Base-by-base conservation (phyloP, 2,888 invertebrate genomes). In the Noctua janthina region DNA sequence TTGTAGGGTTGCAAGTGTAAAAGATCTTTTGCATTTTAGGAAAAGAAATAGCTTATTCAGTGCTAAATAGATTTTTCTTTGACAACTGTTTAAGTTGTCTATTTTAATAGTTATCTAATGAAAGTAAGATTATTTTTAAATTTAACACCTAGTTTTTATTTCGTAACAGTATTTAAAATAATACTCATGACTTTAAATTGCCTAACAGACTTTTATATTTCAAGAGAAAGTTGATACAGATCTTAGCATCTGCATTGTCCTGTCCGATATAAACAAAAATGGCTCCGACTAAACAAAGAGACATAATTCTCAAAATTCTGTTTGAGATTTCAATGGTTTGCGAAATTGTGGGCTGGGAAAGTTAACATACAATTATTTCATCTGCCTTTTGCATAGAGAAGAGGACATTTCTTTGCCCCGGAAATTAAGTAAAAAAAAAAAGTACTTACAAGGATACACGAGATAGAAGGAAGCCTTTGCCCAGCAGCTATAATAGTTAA, bases 191-290 rank as follows among this genome's bases (percentile, higher is more conserved):
- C 35, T 72, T n/a, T 54, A 67, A 68, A 66, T 76, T 49, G 11
- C 76, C 39, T 72, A 64, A 66, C 59, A 71, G 64, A 54, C 82
- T 85, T 84, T 84, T 82, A 81, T 79, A 78, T 80, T 79, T 78
- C 49, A 79, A 88, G 89, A 83, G 89, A 89, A 89, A 89, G 89
- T 88, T 39, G 77, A 66, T 78, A 78, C 72, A 68, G 72, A 85
- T 79, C 78, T 89, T 62, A 67, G 46, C 71, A 79, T 79, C 78
- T 71, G 66, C 82, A 89, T 88, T 89, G 89, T 89, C 89, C 89
- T 89, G 89, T 81, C 79, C 72, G 11, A 74, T 73, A 71, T 82
- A 69, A 69, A 76, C 69, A 74, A 80, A 85, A 86, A 76, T 70
- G 72, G 75, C 76, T 54, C 74, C 20, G 35, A 64, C 62, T 74